Percentiles rank a stretch among this genome's conserved stretches.
These are phyloP conservation scores for Tenthredo notha DNA, from an alignment of 2,888 invertebrate species.

Conservation along the genomic window DNA sequence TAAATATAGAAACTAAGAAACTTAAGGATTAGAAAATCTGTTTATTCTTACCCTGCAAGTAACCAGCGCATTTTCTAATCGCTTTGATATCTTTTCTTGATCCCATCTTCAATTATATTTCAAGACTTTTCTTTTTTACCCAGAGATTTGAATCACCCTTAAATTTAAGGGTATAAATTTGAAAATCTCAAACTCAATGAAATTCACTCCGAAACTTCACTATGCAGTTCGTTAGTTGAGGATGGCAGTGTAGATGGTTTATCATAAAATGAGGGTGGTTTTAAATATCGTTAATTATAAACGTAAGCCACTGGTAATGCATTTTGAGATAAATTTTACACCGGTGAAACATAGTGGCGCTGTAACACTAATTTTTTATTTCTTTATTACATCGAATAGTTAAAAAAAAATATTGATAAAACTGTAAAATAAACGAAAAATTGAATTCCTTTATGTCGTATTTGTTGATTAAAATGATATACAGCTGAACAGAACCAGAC, in stretches of 20 bases:
- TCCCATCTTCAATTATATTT: neutral
- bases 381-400: neutral
- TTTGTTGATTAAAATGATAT: neutral
- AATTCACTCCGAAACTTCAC: neutral
- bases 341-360: neutral
- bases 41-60: slow-evolving; percentile 3
- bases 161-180: neutral
- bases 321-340: neutral
- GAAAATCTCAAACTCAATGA: neutral
- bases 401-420: neutral
- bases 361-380: neutral
- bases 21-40: neutral
- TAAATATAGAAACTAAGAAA: neutral
- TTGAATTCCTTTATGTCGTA: neutral
- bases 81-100: neutral
- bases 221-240: neutral
- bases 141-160: neutral
- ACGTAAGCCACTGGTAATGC: neutral
- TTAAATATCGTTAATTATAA: neutral
- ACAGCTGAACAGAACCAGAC: slow-evolving; percentile 23
- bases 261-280: neutral
- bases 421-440: neutral
- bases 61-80: neutral
- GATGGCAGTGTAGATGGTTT: neutral
- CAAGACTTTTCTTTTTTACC: neutral